These are phyloP conservation scores for Serinus canaria DNA, from an alignment of 2,113 vertebrate genomes.

Conservation along the genomic window DNA sequence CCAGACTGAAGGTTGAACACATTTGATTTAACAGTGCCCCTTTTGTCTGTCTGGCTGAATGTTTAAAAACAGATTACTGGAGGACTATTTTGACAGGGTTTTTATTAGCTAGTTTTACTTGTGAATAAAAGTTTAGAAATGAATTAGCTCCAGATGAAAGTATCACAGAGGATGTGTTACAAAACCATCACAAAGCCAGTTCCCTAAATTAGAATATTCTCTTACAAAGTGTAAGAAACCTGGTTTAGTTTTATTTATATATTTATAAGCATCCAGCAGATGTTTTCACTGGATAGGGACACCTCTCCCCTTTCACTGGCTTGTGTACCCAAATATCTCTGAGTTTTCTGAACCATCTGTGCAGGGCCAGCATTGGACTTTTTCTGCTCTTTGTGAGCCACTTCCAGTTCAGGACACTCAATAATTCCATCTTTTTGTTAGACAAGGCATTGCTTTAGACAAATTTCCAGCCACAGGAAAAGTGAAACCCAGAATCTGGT, in stretches of 20 bases:
- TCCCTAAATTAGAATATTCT: not conserved
- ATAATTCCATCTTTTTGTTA: not conserved
- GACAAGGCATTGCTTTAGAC: not conserved
- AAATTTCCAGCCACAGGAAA: not conserved
- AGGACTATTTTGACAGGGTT: not conserved
- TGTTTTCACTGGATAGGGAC: not conserved
- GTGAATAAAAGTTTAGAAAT: not conserved
- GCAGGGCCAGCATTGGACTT: not conserved
- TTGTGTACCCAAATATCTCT: not conserved
- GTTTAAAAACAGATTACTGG: not conserved
- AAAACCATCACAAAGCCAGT: not conserved
- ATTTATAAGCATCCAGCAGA: not conserved
- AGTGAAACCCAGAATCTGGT: not conserved
- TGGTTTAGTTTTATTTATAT: not conserved
- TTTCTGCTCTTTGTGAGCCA: not conserved
- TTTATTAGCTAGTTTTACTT: slow-evolving; percentile 23
- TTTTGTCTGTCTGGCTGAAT: not conserved
- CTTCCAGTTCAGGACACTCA: not conserved
- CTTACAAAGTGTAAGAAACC: not conserved
- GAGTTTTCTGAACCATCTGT: not conserved
- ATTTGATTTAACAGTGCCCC: not conserved
- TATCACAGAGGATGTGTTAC: not conserved
- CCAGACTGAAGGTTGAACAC: not conserved
- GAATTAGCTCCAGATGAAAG: slow-evolving; percentile 8
- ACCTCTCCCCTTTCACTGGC: not conserved